Percentiles rank a stretch among this genome's conserved stretches.
These are phyloP conservation scores for Petrocephalus zakoni DNA, from an alignment of 2,113 vertebrate genomes.

Conservation along the genomic window DNA sequence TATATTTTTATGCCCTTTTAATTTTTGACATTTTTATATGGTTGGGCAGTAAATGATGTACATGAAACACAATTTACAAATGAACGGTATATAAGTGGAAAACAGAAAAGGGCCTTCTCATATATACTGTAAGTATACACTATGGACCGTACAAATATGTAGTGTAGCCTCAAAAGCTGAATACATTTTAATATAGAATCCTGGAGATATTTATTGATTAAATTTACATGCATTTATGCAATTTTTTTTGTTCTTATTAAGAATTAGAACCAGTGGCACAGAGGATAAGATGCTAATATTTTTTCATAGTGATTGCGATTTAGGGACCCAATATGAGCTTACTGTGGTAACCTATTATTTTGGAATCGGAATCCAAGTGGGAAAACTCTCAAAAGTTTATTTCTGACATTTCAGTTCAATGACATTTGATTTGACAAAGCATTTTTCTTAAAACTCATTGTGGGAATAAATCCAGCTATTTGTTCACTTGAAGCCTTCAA, in stretches of 20 bases:
- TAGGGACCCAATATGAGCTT: neutral
- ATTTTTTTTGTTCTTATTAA: neutral
- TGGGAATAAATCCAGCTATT: neutral
- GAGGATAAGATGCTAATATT: neutral
- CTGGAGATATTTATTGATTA: neutral
- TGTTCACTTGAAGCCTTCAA: neutral
- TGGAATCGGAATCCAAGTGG: neutral
- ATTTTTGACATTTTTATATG: neutral
- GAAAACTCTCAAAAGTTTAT: neutral
- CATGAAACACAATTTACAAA: neutral
- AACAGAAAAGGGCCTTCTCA: neutral
- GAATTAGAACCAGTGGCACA: neutral
- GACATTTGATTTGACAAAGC: neutral
- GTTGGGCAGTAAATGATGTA: neutral
- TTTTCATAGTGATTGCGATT: neutral
- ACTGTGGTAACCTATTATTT: neutral
- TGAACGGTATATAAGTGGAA: neutral
- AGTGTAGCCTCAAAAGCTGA: neutral
- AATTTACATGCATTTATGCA: neutral
- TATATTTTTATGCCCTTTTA: neutral
- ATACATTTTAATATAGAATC: neutral
- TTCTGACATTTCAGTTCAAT: neutral
- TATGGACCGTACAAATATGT: neutral
- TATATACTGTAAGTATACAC: neutral
- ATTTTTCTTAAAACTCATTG: slow-evolving; percentile 4